phyloP scores from a whole-genome alignment of 2,113 vertebrate genomes.

The Steatornis caripensis region DNA sequence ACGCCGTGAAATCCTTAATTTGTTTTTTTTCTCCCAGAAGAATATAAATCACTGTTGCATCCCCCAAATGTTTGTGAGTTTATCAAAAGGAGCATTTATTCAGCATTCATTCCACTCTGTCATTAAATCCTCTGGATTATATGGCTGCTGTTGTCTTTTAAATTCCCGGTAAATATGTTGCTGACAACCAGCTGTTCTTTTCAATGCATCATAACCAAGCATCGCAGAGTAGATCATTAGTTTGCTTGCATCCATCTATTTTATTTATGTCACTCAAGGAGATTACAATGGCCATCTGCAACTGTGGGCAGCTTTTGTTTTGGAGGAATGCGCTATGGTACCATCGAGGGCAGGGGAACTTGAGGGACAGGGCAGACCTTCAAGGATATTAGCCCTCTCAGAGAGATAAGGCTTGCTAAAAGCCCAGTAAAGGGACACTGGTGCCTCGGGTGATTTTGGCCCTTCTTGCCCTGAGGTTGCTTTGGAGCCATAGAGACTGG shows the following conservation, averaged over 20 bases:
- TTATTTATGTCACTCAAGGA: not conserved
- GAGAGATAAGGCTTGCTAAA: not conserved
- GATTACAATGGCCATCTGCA: conserved; percentile 11
- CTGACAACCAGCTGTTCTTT: conserved; percentile 60
- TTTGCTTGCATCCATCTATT: not conserved
- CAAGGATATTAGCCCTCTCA: not conserved
- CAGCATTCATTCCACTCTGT: conserved; percentile 13
- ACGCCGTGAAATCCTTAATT: conserved; percentile 43
- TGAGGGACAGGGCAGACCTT: not conserved
- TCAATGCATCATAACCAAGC: not conserved
- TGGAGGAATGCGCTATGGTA: not conserved
- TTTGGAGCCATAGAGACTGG: not conserved
- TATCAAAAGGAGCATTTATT: conserved; percentile 44
- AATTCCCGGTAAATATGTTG: conserved; percentile 52
- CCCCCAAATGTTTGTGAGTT: conserved; percentile 59
- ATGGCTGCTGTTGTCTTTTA: conserved; percentile 45
- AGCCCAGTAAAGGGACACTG: too few relatives aligned
- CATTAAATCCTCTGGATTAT: conserved; percentile 58
- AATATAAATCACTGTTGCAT: conserved; percentile 57
- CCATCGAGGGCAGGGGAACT: not conserved
- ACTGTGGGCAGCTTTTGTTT: not conserved
- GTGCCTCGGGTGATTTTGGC: not conserved
- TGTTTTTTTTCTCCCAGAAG: conserved; percentile 54
- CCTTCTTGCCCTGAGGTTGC: not conserved
- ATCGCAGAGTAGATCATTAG: not conserved